phyloP scores from a whole-genome alignment of 64 coral and sea anemone species.

The Dendronephthya gigantea region DNA sequence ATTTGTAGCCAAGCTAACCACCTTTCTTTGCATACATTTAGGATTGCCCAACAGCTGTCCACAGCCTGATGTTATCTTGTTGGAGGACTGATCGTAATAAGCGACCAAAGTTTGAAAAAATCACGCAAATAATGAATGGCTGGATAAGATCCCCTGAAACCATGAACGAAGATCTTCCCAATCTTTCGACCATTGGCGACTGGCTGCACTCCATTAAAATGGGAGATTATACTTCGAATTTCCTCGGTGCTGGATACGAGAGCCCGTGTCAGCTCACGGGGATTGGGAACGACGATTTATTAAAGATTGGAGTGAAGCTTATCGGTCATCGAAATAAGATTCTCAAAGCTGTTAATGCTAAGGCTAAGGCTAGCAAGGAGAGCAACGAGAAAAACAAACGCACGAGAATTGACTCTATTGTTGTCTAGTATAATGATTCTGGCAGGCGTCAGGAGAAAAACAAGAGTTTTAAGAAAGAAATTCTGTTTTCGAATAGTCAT shows the following conservation, averaged over 20 bases:
- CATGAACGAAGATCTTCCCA: neutral
- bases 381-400: neutral
- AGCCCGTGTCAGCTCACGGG: constrained; percentile 40
- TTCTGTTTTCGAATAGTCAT: too few species aligned
- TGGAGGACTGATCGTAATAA: constrained; percentile 48
- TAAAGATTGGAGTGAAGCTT: constrained; percentile 56
- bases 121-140: neutral
- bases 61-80: constrained; percentile 65
- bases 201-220: constrained; percentile 79
- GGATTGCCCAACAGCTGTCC: constrained; percentile 58
- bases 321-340: constrained; percentile 96
- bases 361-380: constrained; percentile 29
- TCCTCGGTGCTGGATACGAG: constrained; percentile 34
- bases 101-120: constrained; percentile 63
- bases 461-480: too few species aligned
- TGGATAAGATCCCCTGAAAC: constrained; percentile 12
- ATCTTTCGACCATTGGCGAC: constrained; percentile 11
- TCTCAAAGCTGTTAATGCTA: constrained; percentile 81
- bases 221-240: constrained; percentile 50
- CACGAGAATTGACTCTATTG: too few species aligned
- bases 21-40: neutral
- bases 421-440: too few species aligned
- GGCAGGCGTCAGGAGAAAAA: too few species aligned
- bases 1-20: too few species aligned
- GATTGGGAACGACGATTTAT: constrained; percentile 46